phyloP scores from a whole-genome alignment of 1,140 invertebrate genomes.

The Diachasmimorpha longicaudata region DNA sequence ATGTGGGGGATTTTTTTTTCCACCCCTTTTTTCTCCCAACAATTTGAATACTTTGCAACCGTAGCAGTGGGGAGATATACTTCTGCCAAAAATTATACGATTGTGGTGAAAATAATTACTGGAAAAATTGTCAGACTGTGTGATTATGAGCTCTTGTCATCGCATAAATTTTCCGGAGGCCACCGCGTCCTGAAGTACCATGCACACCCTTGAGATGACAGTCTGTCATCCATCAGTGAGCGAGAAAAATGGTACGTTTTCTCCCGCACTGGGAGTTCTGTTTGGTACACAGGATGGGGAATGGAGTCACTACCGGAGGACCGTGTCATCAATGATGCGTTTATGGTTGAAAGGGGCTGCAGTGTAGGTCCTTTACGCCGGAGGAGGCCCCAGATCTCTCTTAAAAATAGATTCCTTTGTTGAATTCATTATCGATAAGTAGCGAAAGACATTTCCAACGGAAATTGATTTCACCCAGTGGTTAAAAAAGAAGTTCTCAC shows the following conservation, averaged over 20 bases:
- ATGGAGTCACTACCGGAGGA: background rate
- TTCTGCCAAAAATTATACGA: too few species aligned
- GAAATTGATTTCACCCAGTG: background rate
- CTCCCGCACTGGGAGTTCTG: background rate
- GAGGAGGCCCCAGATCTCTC: slow-evolving; percentile 42
- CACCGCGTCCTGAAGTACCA: background rate
- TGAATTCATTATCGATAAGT: slow-evolving; percentile 47
- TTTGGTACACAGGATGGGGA: background rate
- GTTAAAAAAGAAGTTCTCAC: too few species aligned
- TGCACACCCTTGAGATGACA: background rate
- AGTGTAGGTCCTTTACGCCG: slow-evolving; percentile 36
- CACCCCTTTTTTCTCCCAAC: background rate
- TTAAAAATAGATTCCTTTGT: slow-evolving; percentile 52
- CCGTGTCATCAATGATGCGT: slow-evolving; percentile 47
- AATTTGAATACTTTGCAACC: background rate
- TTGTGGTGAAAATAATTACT: too few species aligned
- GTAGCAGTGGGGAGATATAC: too few species aligned
- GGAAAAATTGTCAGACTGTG: background rate
- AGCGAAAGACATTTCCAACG: slow-evolving; percentile 22
- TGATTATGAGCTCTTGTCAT: background rate
- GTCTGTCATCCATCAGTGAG: background rate
- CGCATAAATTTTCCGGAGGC: background rate
- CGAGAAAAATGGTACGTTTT: background rate
- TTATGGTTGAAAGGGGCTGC: slow-evolving; percentile 41
- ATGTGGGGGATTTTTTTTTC: background rate